Evolutionary conservation across 2,888 invertebrate genomes (phyloP), one percentile per base, ranked within the genome.

Genomic region (Macrosiphum euphorbiae): DNA sequence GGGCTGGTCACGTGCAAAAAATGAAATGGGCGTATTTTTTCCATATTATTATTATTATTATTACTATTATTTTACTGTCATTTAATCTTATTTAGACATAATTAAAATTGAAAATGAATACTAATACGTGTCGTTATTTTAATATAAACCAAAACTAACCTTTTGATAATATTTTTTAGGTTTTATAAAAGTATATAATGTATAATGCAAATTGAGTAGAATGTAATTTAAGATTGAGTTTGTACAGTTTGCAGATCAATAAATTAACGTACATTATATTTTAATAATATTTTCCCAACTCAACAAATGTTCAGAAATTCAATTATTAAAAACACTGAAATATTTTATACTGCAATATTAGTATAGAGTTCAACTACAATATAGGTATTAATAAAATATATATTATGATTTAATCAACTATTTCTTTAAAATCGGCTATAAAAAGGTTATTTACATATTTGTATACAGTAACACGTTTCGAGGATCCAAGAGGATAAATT

Each of bases 11-110:
- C 90, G 90, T 90, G 52, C 50, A 58, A 90, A 50, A 50, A 50
- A 93, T 61, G 26, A 3, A 90, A 90, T 61, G 61, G 90, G 90
- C 90, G 93, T 90, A 24, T 93, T 85, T 90, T 52, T 52, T 52
- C 52, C 52, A 20, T 55, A 20, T 55, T 55, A 55, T 55, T 55
- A 55, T 55, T 50, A 50, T 52, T 52, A 2, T 55, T 89, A n/a
- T n/a, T n/a, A n/a, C n/a, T n/a, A n/a, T 47, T 55, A 85, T 90
- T 92, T 16, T 44, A 28, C 16, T 86, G 0, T 28, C 16, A 86
- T 20, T 7, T 35, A 78, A 86, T 44, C 44, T 11, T 44, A 35
- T 28, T n/a, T 7, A 35, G 5, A 3, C 28, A 50, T 0, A 50
- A 86, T 86, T 26, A 28, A 86, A 86, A 86, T 86, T 44, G 20